Evolutionary conservation across 37 sponge, comb jelly and placozoan genomes (phyloP), one percentile per base, ranked within the genome.

Genomic region (Cladorhizidae sp.): DNA sequence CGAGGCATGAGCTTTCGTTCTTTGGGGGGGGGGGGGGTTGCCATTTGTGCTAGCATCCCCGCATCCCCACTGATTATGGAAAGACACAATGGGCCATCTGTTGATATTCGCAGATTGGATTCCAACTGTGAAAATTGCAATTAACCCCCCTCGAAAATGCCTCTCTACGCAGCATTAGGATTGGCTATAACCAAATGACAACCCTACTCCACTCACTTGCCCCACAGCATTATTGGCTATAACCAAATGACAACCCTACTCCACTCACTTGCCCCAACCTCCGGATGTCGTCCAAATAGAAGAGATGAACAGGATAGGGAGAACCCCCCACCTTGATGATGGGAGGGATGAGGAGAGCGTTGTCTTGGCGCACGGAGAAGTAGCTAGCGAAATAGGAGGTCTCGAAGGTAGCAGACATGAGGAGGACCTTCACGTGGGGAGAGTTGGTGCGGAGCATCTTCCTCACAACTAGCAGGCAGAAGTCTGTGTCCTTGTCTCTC

Each of bases 361-460:
- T 65, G 0, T 57, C n/a, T 29, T 81, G 26, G 40, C 74, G 49
- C 1, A 41, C 38, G 2, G 82, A 49, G 64, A 98, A 98, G 74
- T 98, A 98, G 37, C 76, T 75, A 14, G 95, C 76, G 71, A 92
- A 98, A 33, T 69, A 31, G 28, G 76, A 37, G 8, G 85, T 81
- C 52, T 95, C 91, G 33, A 98, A 69, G 0, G 98, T 95, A 28
- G 98, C 98, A 37, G 98, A 98, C 98, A 98, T 98, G 37, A 98
- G 82, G 6, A 97, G 70, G 32, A 97, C 87, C 81, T 96, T 96
- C 29, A 96, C 95, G 72, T 80, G 67, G 20, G 73, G 74, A 12
- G 98, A 98, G 77, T 94, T 94, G 28, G 91, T 87, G 54, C 89
- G 70, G 21, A 93, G 82, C 0, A 98, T 76, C 49, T 93, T 90